phyloP scores from a whole-genome alignment of 1,140 invertebrate genomes.

The Tribolium castaneum region DNA sequence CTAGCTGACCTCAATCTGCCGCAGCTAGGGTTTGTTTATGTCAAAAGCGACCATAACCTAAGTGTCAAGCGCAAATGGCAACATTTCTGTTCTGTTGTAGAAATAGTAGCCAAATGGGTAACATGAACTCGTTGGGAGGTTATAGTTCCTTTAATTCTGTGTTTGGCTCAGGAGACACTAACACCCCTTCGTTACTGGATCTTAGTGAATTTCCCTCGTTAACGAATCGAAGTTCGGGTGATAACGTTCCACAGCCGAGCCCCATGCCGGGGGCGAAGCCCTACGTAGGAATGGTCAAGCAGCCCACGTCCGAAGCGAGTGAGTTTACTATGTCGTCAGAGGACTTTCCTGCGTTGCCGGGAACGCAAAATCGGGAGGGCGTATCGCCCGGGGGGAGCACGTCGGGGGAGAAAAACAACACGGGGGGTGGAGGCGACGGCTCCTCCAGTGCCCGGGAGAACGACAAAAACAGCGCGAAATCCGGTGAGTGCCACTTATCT shows the following conservation, averaged over 20 bases:
- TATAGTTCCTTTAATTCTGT: constrained; percentile 83
- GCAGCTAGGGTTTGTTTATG: constrained; percentile 11
- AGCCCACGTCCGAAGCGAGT: constrained; percentile 88
- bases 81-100: constrained; percentile 59
- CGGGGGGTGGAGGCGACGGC: constrained; percentile 63
- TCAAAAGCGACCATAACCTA: constrained; percentile 33
- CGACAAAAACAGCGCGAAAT: constrained; percentile 63
- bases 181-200: constrained; percentile 85
- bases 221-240: constrained; percentile 78
- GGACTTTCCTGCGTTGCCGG: constrained; percentile 97
- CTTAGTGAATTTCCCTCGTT: constrained; percentile 91
- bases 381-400: constrained; percentile 67
- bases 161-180: constrained; percentile 78
- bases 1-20: neutral
- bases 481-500: constrained; percentile 54
- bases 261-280: constrained; percentile 88
- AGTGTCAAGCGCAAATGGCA: constrained; percentile 25
- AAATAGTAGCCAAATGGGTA: constrained; percentile 72
- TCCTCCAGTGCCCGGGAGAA: constrained; percentile 57
- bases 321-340: constrained; percentile 98
- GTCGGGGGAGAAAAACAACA: constrained; percentile 68
- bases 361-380: constrained; percentile 68
- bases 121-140: constrained; percentile 72
- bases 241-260: constrained; percentile 81
- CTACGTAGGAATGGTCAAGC: constrained; percentile 97